Evolutionary conservation across 1,140 invertebrate species (phyloP), one percentile per base, ranked within the genome.

Genomic region (Aphis gossypii): DNA sequence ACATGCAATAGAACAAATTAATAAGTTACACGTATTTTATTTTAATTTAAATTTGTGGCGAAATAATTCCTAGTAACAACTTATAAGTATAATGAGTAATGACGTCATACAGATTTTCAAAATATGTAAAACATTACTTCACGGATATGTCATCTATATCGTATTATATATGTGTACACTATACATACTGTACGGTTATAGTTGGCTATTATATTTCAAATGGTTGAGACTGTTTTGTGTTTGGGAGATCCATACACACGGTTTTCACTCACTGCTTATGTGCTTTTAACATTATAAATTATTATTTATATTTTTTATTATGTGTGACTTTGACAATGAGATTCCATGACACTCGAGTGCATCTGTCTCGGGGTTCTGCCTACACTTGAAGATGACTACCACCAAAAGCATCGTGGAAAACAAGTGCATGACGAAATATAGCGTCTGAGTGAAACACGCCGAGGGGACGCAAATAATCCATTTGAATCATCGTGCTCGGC

Each of bases 221-320:
- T 20, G 30, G 14, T n/a, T 18, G 60, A 5, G 30, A 76, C 60
- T 35, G 60, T 76, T 76, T 76, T 35, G n/a, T 76, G n/a, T 76
- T 18, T 76, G 1, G 14, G 3, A n/a, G 14, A 76, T 76, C 5
- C 60, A 21, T n/a, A 18, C n/a, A 35, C 14, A n/a, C 60, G n/a
- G 60, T n/a, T 76, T n/a, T 35, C 60, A 30, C 60, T n/a, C 30
- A 76, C 60, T 76, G 60, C 60, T 76, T 76, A 76, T 76, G n/a
- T 76, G 60, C n/a, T 76, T 76, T 76, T 76, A 76, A 76, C 60
- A 76, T 76, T n/a, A 76, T 76, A 76, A 76, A 76, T 76, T 76
- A 76, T 76, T 68, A n/a, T 35, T 18, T 18, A 35, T 76, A 76
- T 76, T 76, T 76, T 76, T 76, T 76, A 76, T 76, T 5, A 76